Base-by-base conservation (phyloP, 2,113 vertebrate species). In the Meleagris gallopavo region DNA sequence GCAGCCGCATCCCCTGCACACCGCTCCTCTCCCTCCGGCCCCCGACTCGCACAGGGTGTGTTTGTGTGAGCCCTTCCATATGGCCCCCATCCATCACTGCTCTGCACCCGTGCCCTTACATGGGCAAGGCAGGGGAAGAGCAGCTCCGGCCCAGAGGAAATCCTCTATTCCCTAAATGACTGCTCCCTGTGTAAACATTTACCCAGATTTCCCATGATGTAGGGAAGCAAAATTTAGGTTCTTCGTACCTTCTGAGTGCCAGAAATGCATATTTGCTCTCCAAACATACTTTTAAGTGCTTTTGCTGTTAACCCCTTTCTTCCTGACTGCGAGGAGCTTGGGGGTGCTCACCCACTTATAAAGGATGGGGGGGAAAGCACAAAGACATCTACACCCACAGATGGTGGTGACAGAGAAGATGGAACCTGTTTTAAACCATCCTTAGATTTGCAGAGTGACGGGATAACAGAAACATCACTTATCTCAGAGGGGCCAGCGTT, bases 101-200 rank as follows among this genome's bases (percentile, higher is more conserved):
- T 2, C 1, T 50, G 66, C 50, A 10, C 34, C 84, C 30, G 82
- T 97, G 94, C 58, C 97, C 96, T 96, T 97, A 97, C 94, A 97
- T 97, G 97, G 97, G 80, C 97, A 97, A 67, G 79, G 93, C 72
- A 7, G 36, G 4, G 83, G 86, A 77, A 78, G 83, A 27, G 7
- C 11, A 40, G 76, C 81, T 36, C 82, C 29, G 89, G 52, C 74
- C 27, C 22, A 0, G 38, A 32, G 77, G 88, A 78, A 93, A 76
- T 48, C 80, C 80, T 90, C 1, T 67, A 13, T 10, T 95, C 72
- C 79, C 69, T 6, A 61, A 83, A 57, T 36, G 73, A 90, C 70
- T 0, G 79, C 25, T 61, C 65, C 64, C 54, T 54, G n/a, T 5
- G 45, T 45, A 95, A 96, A 95, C 94, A 92, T 71, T 75, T 45